Conservation (phyloP, 2,797 vertebrate genomes). For the Cuniculus paca region DNA sequence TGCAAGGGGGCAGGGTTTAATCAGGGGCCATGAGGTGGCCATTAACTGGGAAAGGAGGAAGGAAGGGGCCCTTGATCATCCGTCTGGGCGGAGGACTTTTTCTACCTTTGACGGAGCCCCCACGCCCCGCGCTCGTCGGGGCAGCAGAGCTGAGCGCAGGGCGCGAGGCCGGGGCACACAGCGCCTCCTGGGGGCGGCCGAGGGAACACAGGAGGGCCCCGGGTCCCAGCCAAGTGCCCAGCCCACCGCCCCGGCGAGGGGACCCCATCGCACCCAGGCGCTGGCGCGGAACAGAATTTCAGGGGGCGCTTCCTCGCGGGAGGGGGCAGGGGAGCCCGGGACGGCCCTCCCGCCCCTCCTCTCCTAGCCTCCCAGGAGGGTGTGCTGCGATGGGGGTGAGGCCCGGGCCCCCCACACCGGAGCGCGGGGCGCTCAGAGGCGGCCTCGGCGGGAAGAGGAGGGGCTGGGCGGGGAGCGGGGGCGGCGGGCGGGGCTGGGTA, state of each 20-base stretch:
- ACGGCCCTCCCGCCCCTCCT: accelerated
- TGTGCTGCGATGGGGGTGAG: not conserved
- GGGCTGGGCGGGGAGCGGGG: not conserved
- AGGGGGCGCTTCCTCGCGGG: not conserved
- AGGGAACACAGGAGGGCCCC: not conserved
- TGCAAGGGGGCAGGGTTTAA: not conserved
- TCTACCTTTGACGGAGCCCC: not conserved
- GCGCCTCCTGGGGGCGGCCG: conserved; percentile 67
- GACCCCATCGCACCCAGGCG: not conserved
- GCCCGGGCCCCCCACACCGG: not conserved
- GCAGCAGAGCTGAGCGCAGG: not conserved
- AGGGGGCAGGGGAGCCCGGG: not conserved
- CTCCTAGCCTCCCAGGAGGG: not conserved
- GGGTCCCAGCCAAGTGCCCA: not conserved
- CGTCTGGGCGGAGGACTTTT: not conserved
- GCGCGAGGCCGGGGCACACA: no score
- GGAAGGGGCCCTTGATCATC: conserved; percentile 11
- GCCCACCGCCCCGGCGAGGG: not conserved
- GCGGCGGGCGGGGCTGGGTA: conserved; percentile 79
- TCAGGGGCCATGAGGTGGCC: not conserved
- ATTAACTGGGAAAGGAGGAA: conserved; percentile 16
- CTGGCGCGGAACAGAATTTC: not conserved
- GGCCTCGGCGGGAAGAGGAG: not conserved
- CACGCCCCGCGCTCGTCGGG: not conserved
- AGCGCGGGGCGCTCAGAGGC: not conserved